Percentiles rank a stretch among this genome's conserved stretches.
These are phyloP conservation scores for Machimus rusticus DNA, from an alignment of 2,888 invertebrate genomes.

Conservation along the genomic window DNA sequence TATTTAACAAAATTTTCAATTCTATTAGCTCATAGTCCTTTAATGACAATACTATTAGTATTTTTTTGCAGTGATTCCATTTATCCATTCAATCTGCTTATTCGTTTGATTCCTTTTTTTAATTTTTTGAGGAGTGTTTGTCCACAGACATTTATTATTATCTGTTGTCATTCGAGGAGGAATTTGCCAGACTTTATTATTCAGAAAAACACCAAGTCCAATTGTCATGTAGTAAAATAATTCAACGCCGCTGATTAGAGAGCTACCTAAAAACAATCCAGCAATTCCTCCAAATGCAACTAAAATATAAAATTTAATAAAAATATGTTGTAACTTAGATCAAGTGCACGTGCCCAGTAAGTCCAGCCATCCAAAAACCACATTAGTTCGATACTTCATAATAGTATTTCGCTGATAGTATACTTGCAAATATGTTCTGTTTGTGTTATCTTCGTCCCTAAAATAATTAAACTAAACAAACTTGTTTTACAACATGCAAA, in stretches of 20 bases:
- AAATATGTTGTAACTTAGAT: not conserved
- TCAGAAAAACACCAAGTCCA: constrained; percentile 54
- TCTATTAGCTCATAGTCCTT: not conserved
- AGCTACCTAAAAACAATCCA: constrained; percentile 64
- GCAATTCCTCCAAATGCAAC: constrained; percentile 64
- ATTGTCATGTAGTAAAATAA: constrained; percentile 61
- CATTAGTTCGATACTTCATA: constrained; percentile 63
- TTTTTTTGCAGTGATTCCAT: not conserved
- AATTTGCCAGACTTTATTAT: not conserved
- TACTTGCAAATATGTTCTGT: constrained; percentile 56
- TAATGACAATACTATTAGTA: not conserved
- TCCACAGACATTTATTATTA: not conserved
- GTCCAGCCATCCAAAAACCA: constrained; percentile 64
- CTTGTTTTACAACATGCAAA: not conserved
- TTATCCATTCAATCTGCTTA: not conserved
- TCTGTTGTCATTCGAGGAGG: not conserved
- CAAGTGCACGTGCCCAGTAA: constrained; percentile 58
- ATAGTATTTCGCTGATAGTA: constrained; percentile 62
- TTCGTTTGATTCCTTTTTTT: not conserved
- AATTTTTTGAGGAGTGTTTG: not conserved
- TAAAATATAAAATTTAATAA: constrained; percentile 49
- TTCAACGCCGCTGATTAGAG: constrained; percentile 63
- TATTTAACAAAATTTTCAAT: not conserved
- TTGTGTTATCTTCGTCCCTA: not conserved
- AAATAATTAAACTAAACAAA: not conserved